Conservation (phyloP, 2,113 vertebrate genomes). For the Spea multiplicata region DNA sequence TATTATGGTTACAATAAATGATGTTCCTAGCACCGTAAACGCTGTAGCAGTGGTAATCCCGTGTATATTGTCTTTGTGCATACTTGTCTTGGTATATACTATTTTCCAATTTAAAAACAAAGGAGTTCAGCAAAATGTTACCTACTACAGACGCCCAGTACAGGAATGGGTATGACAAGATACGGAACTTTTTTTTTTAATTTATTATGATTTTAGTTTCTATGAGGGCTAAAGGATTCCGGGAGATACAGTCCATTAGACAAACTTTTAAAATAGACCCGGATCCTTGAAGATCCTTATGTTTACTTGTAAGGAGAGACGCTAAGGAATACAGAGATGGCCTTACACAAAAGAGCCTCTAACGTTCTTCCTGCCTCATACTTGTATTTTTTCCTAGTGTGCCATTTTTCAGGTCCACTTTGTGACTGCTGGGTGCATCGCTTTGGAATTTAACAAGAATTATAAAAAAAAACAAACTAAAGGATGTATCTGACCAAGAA, state of each 20-base stretch:
- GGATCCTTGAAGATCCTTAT: conserved; percentile 56
- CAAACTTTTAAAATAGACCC: conserved; percentile 55
- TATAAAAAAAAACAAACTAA: conserved; percentile 11
- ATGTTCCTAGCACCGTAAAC: conserved; percentile 89
- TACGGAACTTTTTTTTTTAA: conserved; percentile 47
- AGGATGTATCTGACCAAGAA: conserved; percentile 43
- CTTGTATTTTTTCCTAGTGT: conserved; percentile 49
- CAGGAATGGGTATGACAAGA: conserved; percentile 97
- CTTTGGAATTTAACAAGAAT: conserved; percentile 56
- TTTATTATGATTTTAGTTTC: conserved; percentile 51
- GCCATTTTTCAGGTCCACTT: conserved; percentile 55
- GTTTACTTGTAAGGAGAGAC: conserved; percentile 62
- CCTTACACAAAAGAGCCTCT: conserved; percentile 55
- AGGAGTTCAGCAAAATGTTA: conserved; percentile 86
- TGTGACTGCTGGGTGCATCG: conserved; percentile 54
- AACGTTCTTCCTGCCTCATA: conserved; percentile 58
- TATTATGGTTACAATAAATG: conserved; percentile 96
- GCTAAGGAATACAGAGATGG: conserved; percentile 57
- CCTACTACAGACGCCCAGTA: conserved; percentile 95
- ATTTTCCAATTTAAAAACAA: conserved; percentile 99
- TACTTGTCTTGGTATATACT: conserved; percentile 95
- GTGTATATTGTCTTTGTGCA: conserved; percentile 93
- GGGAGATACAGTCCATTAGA: conserved; percentile 56
- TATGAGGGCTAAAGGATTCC: conserved; percentile 59
- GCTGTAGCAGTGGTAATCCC: conserved; percentile 97